Evolutionary conservation across 1,140 invertebrate genomes (phyloP).

Genomic region (Myzus persicae): DNA sequence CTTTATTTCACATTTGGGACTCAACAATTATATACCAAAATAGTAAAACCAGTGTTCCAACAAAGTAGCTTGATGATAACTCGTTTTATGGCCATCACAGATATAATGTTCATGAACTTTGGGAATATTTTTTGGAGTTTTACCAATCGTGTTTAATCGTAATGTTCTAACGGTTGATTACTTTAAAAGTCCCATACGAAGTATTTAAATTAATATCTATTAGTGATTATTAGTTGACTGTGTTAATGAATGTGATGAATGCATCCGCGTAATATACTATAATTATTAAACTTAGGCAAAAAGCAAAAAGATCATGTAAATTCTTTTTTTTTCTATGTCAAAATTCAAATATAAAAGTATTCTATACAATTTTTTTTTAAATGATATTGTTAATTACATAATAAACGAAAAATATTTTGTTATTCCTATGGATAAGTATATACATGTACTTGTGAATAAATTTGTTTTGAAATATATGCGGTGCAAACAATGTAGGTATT

Average conservation of each 20-base stretch:
- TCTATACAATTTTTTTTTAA: not conserved
- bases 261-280: too few species aligned
- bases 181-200: not conserved
- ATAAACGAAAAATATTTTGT: too few species aligned
- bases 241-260: not conserved
- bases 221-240: not conserved
- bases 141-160: not conserved
- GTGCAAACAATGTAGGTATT: not conserved
- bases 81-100: not conserved
- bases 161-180: too few species aligned
- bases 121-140: conserved; percentile 7
- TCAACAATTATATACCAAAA: not conserved
- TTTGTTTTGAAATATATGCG: not conserved
- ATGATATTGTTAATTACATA: not conserved
- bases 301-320: too few species aligned
- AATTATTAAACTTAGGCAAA: too few species aligned
- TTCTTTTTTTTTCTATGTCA: not conserved
- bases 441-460: not conserved
- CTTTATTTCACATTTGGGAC: not conserved
- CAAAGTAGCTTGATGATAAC: not conserved
- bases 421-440: not conserved
- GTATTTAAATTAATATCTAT: not conserved
- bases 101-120: conserved; percentile 25
- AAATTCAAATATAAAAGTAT: not conserved
- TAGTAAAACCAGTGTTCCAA: not conserved